Evolutionary conservation across 2,888 invertebrate species (phyloP), one percentile per base, ranked within the genome.

Genomic region (Polietes domitor): DNA sequence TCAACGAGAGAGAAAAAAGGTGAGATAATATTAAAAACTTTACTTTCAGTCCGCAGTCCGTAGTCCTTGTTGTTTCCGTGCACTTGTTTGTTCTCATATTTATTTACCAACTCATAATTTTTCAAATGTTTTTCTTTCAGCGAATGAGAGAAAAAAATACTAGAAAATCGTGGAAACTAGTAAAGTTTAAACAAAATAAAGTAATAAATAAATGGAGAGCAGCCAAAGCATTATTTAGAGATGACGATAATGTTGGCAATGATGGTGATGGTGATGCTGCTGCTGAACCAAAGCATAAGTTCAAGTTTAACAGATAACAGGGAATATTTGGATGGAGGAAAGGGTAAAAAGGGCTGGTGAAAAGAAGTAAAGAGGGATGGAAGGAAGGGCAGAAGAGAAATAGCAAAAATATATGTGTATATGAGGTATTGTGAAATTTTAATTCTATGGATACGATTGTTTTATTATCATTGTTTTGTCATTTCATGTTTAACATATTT

Each of bases 1-100:
- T 68, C 24, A 21, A n/a, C 2, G n/a, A n/a, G n/a, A 2, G 15
- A 41, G 10, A 47, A 47, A 47, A 43, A 68, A 68, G 68, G 68
- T 68, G 68, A 68, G 41, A 68, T 68, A 21, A 41, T 68, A 68
- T 68, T 68, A 43, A 68, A 68, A 68, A 68, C 68, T 68, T 68
- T 68, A 24, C 41, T 41, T 41, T 19, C 65, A 9, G 43, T 32
- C 10, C 41, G 55, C 6, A 41, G 12, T 19, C 55, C 15, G n/a
- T n/a, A 26, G 32, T 28, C 32, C n/a, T 65, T 41, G n/a, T 37
- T 63, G 1, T 32, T 63, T 63, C n/a, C 10, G n/a, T 68, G 21
- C 37, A 19, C 41, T 37, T 68, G 37, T 43, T 68, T 41, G 68
- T 43, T 19, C 41, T 41, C 21, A 43, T 41, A 65, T 43, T 68